A percentile compares a stretch with the other conserved stretches of the same genome.
These are phyloP conservation scores for Pituophis catenifer DNA, from an alignment of 2,113 vertebrate genomes.

Conservation along the genomic window DNA sequence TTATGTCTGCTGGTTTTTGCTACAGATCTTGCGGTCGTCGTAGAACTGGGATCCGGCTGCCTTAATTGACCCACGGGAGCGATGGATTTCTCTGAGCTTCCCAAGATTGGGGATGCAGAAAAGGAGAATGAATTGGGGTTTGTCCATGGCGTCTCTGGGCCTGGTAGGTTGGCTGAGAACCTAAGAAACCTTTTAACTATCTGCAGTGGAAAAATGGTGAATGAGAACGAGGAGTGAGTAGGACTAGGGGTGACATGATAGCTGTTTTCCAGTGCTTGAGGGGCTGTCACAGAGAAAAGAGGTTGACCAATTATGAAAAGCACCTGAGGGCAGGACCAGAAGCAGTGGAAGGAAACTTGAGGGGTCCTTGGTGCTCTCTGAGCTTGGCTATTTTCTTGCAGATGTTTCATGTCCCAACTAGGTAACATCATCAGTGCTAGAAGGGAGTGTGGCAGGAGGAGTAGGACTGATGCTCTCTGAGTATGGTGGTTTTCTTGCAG, in stretches of 20 bases:
- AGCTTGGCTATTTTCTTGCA: too few species aligned
- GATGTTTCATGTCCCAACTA: too few species aligned
- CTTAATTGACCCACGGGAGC: background rate
- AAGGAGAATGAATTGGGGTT: conserved; percentile 50
- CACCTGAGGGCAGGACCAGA: too few species aligned
- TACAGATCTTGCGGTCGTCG: background rate
- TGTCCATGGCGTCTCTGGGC: conserved; percentile 62
- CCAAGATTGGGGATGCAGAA: conserved; percentile 46
- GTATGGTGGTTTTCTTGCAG: too few species aligned
- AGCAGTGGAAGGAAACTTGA: too few species aligned
- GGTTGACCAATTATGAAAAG: too few species aligned
- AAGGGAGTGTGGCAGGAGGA: too few species aligned
- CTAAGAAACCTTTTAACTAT: background rate
- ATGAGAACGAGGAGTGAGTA: background rate
- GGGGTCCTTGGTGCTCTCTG: too few species aligned
- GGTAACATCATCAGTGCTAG: too few species aligned
- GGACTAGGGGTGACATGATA: background rate
- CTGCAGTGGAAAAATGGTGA: background rate
- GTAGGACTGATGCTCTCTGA: too few species aligned
- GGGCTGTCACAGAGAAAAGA: background rate
- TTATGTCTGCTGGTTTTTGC: background rate
- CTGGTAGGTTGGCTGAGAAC: conserved; percentile 48
- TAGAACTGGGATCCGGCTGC: background rate
- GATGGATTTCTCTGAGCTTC: conserved; percentile 48
- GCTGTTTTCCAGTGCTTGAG: background rate